Evolutionary conservation across 2,888 invertebrate species (phyloP).

Genomic region (Argyra leucocephala): DNA sequence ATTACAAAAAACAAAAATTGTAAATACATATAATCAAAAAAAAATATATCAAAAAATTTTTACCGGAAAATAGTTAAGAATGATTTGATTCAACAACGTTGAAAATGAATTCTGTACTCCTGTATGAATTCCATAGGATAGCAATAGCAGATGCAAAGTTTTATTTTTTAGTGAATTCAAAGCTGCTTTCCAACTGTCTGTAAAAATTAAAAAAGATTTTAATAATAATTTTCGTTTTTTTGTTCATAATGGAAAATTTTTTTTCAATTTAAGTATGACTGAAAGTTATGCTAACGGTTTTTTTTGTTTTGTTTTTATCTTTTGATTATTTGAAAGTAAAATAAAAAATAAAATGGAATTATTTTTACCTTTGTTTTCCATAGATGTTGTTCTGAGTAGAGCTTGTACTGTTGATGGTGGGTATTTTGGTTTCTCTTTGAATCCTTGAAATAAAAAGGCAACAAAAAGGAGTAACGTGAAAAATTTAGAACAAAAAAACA

Average conservation of each 20-base stretch:
- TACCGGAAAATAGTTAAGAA: constrained; percentile 43
- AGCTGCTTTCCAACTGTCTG: not conserved
- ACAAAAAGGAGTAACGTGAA: not conserved
- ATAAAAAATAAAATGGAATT: too few relatives aligned
- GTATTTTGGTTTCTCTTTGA: constrained; percentile 46
- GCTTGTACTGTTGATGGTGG: constrained; percentile 51
- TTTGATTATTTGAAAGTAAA: too few relatives aligned
- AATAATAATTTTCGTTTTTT: not conserved
- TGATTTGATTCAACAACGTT: constrained; percentile 50
- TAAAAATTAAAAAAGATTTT: not conserved
- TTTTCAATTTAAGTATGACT: not conserved
- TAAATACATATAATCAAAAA: too few relatives aligned
- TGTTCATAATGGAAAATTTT: too few relatives aligned
- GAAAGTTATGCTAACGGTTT: not conserved
- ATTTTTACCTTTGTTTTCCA: constrained; percentile 16
- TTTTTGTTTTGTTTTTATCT: not conserved
- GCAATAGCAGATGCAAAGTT: constrained; percentile 49
- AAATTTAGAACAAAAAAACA: too few relatives aligned
- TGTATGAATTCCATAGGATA: constrained; percentile 61
- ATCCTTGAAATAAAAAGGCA: constrained; percentile 35
- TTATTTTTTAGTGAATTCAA: constrained; percentile 45
- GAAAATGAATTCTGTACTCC: constrained; percentile 63
- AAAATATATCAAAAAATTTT: constrained; percentile 21
- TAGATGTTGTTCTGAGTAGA: constrained; percentile 29
- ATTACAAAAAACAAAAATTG: too few relatives aligned